Conservation (phyloP, 2,888 invertebrate species). For the Pherbina coryleti region DNA sequence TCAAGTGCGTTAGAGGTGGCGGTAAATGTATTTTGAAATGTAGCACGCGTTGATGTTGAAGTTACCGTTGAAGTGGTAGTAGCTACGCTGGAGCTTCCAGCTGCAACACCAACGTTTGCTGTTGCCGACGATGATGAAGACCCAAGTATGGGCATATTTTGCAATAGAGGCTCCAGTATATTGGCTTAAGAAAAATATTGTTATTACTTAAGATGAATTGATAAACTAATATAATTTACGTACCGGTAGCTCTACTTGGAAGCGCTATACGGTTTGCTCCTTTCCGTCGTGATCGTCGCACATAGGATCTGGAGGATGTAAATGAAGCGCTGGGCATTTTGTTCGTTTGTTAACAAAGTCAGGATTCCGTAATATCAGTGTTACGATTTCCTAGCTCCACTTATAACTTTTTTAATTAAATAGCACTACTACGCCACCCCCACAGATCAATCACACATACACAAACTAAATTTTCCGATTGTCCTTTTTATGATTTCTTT, state of each 20-base stretch:
- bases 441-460: background rate
- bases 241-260: conserved; percentile 69
- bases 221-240: conserved; percentile 39
- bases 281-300: conserved; percentile 92
- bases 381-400: background rate
- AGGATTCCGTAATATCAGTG: background rate
- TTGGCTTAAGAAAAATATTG: conserved; percentile 52
- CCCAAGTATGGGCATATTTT: conserved; percentile 72
- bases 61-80: conserved; percentile 24
- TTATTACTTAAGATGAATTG: conserved; percentile 72
- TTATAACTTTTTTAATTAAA: background rate
- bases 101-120: conserved; percentile 1
- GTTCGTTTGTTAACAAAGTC: conserved; percentile 10
- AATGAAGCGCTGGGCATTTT: conserved; percentile 93
- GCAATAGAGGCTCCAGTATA: conserved; percentile 80
- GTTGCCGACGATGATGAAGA: conserved; percentile 52
- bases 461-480: background rate
- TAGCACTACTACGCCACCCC: conserved; percentile 1
- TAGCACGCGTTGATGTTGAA: conserved; percentile 43
- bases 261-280: conserved; percentile 82
- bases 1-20: conserved; percentile 43
- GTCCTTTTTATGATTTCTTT: background rate
- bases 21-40: conserved; percentile 53
- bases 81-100: background rate
- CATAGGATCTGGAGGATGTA: conserved; percentile 92